phyloP scores from a whole-genome alignment of 2,888 invertebrate species.

The Sminthurinus aureus region DNA sequence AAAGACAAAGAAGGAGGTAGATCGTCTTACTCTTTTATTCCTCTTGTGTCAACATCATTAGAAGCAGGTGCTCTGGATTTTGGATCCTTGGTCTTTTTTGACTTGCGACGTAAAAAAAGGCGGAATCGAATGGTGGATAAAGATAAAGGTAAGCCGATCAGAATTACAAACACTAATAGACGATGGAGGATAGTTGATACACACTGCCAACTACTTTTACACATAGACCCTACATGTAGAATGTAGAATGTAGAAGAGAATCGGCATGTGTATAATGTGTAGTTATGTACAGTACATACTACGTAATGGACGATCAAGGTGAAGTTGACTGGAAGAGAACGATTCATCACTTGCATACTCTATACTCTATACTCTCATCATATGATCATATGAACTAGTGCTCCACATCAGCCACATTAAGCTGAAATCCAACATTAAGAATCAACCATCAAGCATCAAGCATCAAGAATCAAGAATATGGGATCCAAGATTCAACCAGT shows the following conservation, averaged over 20 bases:
- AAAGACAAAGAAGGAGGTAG: background rate
- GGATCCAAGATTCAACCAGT: too few species aligned
- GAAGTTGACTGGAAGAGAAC: slow-evolving; percentile 17
- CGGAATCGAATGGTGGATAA: slow-evolving; percentile 4
- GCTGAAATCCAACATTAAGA: slow-evolving; percentile 16
- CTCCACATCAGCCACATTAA: slow-evolving; percentile 33
- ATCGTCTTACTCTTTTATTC: background rate
- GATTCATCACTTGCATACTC: slow-evolving; percentile 26
- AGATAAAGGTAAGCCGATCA: slow-evolving; percentile 23
- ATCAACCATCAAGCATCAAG: too few species aligned
- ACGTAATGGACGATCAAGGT: background rate
- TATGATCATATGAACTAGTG: background rate
- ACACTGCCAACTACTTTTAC: too few species aligned
- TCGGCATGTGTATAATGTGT: background rate
- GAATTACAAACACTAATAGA: background rate
- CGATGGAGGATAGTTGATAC: background rate
- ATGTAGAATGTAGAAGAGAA: too few species aligned
- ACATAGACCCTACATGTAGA: too few species aligned
- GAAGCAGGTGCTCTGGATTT: slow-evolving; percentile 17
- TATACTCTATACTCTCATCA: too few species aligned
- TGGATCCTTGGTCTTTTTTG: background rate
- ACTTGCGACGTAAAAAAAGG: background rate
- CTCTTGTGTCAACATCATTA: slow-evolving; percentile 27
- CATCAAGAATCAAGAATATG: too few species aligned
- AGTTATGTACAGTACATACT: background rate